Percentiles rank a stretch among this genome's conserved stretches.
Evolutionary conservation across 2,888 invertebrate genomes (phyloP).

Genomic region (Calameuta filiformis): DNA sequence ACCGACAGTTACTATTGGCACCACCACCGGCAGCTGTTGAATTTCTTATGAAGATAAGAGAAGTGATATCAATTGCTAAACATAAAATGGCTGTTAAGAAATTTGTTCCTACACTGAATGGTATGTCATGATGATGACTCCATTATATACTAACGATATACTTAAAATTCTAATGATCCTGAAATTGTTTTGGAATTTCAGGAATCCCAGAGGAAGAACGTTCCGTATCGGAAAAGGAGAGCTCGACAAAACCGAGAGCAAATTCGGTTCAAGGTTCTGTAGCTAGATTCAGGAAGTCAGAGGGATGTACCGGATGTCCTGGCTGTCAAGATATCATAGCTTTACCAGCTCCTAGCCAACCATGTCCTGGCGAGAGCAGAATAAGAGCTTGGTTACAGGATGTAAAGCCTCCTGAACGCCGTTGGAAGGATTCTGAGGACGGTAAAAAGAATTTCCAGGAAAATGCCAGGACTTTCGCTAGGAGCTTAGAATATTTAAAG

Average conservation of each 20-base stretch:
- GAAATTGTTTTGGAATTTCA: conserved; percentile 17
- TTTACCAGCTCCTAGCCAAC: conserved; percentile 35
- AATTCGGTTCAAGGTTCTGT: conserved; percentile 42
- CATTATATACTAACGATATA: neutral
- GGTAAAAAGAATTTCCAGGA: conserved; percentile 40
- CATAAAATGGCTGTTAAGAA: conserved; percentile 87
- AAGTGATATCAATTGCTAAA: conserved; percentile 90
- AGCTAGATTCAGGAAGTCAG: conserved; percentile 64
- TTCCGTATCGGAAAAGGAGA: conserved; percentile 54
- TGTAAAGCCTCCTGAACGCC: conserved; percentile 53
- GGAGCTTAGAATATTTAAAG: conserved; percentile 45
- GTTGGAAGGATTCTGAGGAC: conserved; percentile 45
- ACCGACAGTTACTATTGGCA: conserved; percentile 84
- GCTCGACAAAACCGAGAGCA: conserved; percentile 35
- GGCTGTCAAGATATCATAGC: conserved; percentile 68
- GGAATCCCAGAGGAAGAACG: conserved; percentile 82
- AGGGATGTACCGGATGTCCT: conserved; percentile 75
- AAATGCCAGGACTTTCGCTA: conserved; percentile 35
- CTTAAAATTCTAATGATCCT: neutral
- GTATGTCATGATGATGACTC: conserved; percentile 31
- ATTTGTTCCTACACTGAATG: conserved; percentile 81
- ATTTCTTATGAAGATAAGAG: conserved; percentile 88
- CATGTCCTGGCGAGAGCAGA: conserved; percentile 57
- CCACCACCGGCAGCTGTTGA: conserved; percentile 92
- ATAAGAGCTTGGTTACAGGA: conserved; percentile 62